phyloP scores from a whole-genome alignment of 2,888 invertebrate species.

The Taenaris catops region DNA sequence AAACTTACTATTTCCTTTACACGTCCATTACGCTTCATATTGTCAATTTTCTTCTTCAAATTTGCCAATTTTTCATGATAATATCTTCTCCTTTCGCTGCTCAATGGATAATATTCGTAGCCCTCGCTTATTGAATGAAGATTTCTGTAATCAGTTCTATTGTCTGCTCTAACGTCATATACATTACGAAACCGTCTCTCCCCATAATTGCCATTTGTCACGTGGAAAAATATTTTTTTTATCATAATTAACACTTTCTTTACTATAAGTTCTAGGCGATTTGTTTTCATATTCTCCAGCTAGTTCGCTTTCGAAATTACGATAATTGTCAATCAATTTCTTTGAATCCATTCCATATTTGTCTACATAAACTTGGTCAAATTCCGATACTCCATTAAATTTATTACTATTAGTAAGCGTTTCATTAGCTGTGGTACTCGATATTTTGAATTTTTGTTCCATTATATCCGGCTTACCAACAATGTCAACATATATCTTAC shows the following conservation, averaged over 20 bases:
- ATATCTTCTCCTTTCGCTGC: constrained; percentile 43
- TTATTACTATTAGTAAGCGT: background rate
- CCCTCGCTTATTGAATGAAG: constrained; percentile 12
- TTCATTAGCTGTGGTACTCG: constrained; percentile 2
- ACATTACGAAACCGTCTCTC: constrained; percentile 19
- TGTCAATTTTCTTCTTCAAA: constrained; percentile 32
- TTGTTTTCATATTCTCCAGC: background rate
- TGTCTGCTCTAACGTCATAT: constrained; percentile 19
- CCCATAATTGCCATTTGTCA: constrained; percentile 4
- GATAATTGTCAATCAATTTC: constrained; percentile 1
- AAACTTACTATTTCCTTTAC: constrained; percentile 16
- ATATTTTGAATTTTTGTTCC: constrained; percentile 1
- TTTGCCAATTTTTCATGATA: constrained; percentile 53
- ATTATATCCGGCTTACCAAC: constrained; percentile 8
- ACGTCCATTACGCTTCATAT: constrained; percentile 13
- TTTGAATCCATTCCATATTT: constrained; percentile 2
- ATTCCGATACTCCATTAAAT: constrained; percentile 1
- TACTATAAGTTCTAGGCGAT: background rate
- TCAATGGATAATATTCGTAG: constrained; percentile 31
- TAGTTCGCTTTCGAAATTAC: constrained; percentile 2
- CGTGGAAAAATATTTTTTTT: too few species aligned
- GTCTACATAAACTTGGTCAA: background rate
- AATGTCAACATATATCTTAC: constrained; percentile 44
- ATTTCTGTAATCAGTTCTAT: constrained; percentile 18
- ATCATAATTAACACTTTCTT: too few species aligned